A percentile compares a stretch with the other conserved stretches of the same genome.
Evolutionary conservation across 2,888 invertebrate species (phyloP).

Genomic region (Drosophila melanosoma): DNA sequence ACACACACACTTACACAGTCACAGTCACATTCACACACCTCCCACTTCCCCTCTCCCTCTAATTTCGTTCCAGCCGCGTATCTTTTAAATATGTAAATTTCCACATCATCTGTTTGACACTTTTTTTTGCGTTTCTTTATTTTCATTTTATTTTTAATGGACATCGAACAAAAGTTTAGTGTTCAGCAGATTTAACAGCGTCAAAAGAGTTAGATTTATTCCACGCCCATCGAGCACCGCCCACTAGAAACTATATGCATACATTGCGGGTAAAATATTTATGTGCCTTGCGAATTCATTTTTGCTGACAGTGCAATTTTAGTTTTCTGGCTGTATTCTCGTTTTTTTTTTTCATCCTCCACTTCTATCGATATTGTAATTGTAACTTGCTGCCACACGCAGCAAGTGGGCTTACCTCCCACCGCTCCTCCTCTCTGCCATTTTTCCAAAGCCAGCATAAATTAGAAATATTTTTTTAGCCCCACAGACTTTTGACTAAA

Average conservation of each 20-base stretch:
- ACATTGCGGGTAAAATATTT: constrained; percentile 41
- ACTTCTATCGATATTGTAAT: constrained; percentile 13
- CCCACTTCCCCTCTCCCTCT: not conserved
- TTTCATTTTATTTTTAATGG: constrained; percentile 19
- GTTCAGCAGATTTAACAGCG: constrained; percentile 61
- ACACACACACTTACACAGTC: constrained; percentile 13
- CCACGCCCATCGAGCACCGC: constrained; percentile 42
- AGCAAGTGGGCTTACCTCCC: constrained; percentile 15
- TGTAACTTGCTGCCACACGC: constrained; percentile 9
- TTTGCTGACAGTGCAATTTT: constrained; percentile 75
- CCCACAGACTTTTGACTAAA: constrained; percentile 12
- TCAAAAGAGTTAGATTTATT: constrained; percentile 58
- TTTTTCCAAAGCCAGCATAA: constrained; percentile 3
- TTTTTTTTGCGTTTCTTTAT: constrained; percentile 18
- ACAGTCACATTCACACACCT: not conserved
- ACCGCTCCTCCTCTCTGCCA: not conserved
- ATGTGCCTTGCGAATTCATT: constrained; percentile 63
- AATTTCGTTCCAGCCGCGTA: not conserved
- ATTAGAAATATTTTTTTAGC: not conserved
- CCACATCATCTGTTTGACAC: constrained; percentile 48
- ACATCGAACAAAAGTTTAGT: constrained; percentile 63
- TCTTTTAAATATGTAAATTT: constrained; percentile 48
- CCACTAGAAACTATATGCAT: not conserved
- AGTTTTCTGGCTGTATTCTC: constrained; percentile 43
- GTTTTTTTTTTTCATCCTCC: not conserved